Evolutionary conservation across 2,113 vertebrate genomes (phyloP).

Genomic region (Nothoprocta pentlandii): DNA sequence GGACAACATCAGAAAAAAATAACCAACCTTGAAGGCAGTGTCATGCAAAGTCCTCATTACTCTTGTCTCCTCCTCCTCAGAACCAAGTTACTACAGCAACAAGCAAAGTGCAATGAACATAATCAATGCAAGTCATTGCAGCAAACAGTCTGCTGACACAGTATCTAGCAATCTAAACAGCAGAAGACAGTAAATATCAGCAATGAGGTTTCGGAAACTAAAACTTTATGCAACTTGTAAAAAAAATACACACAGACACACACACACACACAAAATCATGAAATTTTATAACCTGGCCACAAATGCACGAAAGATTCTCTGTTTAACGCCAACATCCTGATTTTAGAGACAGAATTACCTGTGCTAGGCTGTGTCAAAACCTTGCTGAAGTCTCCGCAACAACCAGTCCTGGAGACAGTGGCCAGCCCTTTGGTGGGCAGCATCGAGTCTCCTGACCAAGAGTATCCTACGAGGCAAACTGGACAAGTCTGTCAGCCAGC

Average conservation of each 20-base stretch:
- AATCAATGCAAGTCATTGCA: background rate
- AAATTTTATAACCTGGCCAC: background rate
- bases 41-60: background rate
- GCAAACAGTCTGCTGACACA: rapidly evolving
- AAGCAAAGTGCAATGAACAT: background rate
- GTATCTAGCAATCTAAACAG: background rate
- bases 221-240: background rate
- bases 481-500: background rate
- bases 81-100: background rate
- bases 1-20: background rate
- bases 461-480: background rate
- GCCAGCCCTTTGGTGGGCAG: background rate
- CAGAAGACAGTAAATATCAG: background rate
- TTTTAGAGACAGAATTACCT: background rate
- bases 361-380: background rate
- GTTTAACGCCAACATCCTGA: background rate
- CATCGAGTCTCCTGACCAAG: background rate
- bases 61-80: background rate
- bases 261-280: background rate
- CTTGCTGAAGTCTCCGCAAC: background rate
- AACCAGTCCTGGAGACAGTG: background rate
- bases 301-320: background rate
- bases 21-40: background rate
- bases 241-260: background rate
- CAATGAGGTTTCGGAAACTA: background rate